Percentiles rank a stretch among this genome's conserved stretches.
Conservation (phyloP, 2,888 invertebrate species). For the Caenorhabditis afra region DNA sequence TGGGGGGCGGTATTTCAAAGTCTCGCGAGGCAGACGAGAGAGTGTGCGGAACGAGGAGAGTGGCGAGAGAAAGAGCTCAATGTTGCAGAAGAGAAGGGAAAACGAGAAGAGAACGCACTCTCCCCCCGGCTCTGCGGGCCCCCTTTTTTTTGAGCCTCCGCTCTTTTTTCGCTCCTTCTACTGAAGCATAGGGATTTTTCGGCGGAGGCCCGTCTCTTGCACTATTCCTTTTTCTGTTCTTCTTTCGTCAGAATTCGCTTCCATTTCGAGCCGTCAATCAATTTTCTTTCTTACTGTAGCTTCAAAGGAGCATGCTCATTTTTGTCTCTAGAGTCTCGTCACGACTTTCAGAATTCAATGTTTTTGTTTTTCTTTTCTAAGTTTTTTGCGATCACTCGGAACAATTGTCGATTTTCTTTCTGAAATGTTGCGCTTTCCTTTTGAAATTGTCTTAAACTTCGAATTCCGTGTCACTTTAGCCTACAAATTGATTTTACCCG, state of each 20-base stretch:
- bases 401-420: neutral
- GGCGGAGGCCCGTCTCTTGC: neutral
- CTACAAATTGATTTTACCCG: neutral
- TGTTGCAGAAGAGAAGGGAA: slow-evolving; percentile 22
- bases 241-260: too few relatives aligned
- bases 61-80: slow-evolving; percentile 28
- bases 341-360: neutral
- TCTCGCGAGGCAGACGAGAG: slow-evolving; percentile 6
- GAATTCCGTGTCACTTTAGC: slow-evolving; percentile 10
- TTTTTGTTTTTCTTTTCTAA: neutral
- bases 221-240: neutral
- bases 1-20: slow-evolving; percentile 48
- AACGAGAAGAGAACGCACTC: slow-evolving; percentile 7
- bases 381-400: neutral
- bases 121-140: too few relatives aligned
- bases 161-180: slow-evolving; percentile 15
- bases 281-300: neutral
- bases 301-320: neutral
- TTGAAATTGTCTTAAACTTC: neutral
- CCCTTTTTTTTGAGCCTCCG: too few relatives aligned
- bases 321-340: neutral
- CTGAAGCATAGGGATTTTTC: slow-evolving; percentile 3
- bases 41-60: slow-evolving; percentile 18
- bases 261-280: too few relatives aligned
- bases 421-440: neutral